A percentile compares a stretch with the other conserved stretches of the same genome.
Evolutionary conservation across 2,797 vertebrate genomes (phyloP).

Genomic region (Silurus lanzhouensis): DNA sequence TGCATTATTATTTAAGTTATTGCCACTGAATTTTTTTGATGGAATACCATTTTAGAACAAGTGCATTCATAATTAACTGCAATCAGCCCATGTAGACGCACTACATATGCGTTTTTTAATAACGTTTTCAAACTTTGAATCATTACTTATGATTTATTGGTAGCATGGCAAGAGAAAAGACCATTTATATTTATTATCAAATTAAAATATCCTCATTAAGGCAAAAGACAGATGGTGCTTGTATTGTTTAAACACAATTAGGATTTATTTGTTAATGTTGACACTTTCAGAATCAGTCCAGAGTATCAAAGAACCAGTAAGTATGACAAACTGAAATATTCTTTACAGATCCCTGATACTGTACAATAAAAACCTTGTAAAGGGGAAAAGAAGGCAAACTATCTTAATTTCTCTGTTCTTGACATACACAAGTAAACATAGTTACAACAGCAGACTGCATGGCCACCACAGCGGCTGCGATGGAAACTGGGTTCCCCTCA

Average conservation of each 20-base stretch:
- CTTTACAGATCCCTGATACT: not conserved
- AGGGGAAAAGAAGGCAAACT: not conserved
- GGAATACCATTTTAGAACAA: not conserved
- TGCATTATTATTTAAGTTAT: too few relatives aligned
- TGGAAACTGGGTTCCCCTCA: slow-evolving; percentile 56
- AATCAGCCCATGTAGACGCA: not conserved
- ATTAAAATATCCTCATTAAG: not conserved
- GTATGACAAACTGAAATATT: not conserved
- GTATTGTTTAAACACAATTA: not conserved
- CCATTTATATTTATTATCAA: not conserved
- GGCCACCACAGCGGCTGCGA: slow-evolving; percentile 16
- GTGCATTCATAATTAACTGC: not conserved
- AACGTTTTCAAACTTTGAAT: not conserved
- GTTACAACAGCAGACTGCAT: not conserved
- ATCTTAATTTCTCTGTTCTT: not conserved
- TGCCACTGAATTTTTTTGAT: too few relatives aligned
- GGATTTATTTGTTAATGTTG: not conserved
- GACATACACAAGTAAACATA: slow-evolving; percentile 31
- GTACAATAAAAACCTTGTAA: not conserved
- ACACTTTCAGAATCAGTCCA: not conserved
- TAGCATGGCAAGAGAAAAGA: not conserved
- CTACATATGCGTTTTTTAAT: not conserved
- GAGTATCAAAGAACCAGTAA: not conserved
- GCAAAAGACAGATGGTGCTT: not conserved
- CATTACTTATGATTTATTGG: not conserved